Evolutionary conservation across 2,113 vertebrate genomes (phyloP), one percentile per base, ranked within the genome.

Genomic region (Pseudopodoces humilis): DNA sequence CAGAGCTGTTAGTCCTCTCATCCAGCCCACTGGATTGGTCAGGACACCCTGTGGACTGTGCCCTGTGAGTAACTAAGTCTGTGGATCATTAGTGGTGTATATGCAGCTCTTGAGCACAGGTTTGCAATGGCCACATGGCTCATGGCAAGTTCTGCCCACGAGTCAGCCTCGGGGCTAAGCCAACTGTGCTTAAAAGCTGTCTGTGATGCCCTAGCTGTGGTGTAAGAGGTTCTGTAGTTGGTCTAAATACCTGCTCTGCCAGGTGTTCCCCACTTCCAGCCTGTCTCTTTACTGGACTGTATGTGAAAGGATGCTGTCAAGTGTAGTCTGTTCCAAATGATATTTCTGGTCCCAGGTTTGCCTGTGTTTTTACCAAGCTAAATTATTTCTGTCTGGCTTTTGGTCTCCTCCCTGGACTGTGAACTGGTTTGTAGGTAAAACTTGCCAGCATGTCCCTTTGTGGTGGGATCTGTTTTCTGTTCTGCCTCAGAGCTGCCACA

Each of bases 31-130:
- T 0, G 99, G 99, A 41, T 98, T 99, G 41, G 98, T 99, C 68
- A 98, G 99, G 94, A 98, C 98, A 0, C 99, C 99, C 41, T 99
- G 99, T 31, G 99, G 99, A 72, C 98, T 99, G 84, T 99, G 99
- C 91, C 99, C 99, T 18, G 99, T 99, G 98, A 98, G 98, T 97
- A 77, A 30, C 33, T 59, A 47, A 35, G 50, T 63, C 46, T 67
- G 23, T 67, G 5, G 23, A 6, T 5, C 17, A 58, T 20, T 52
- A 52, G 19, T 24, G 55, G 19, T 75, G 35, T 6, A 4, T 49
- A n/a, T n/a, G 23, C 50, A 83, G 33, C 17, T 67, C 44, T 25
- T 46, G 49, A 74, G 10, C 27, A 31, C 7, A 37, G 7, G 39
- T 23, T 14, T 71, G 55, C 49, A 47, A 23, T 8, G 19, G 28